A percentile compares a stretch with the other conserved stretches of the same genome.
Evolutionary conservation across 2,888 invertebrate species (phyloP).

Genomic region (Ochropleura plecta): DNA sequence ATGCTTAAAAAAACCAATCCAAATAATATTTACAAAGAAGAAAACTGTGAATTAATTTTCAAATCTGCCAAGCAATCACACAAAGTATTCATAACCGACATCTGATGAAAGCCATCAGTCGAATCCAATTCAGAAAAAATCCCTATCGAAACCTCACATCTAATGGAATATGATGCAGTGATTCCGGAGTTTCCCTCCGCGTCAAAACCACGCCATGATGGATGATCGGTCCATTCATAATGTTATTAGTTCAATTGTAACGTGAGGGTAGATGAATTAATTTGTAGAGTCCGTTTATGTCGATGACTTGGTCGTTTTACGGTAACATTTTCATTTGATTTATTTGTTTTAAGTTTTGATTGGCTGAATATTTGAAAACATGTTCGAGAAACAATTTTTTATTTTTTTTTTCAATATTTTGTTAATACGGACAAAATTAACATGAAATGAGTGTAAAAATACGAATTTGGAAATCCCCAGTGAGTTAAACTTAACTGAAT

Average conservation of each 20-base stretch:
- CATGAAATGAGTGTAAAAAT: too few relatives aligned
- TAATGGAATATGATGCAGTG: slow-evolving; percentile 77
- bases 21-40: neutral
- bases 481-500: neutral
- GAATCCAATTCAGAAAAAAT: slow-evolving; percentile 45
- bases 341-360: neutral
- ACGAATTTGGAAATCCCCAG: neutral
- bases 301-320: slow-evolving; percentile 47
- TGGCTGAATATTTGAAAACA: too few relatives aligned
- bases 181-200: slow-evolving; percentile 64
- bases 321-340: slow-evolving; percentile 34
- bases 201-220: slow-evolving; percentile 70
- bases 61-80: neutral
- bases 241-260: slow-evolving; percentile 74
- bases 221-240: slow-evolving; percentile 73
- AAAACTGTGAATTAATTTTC: neutral
- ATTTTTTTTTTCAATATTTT: neutral
- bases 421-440: neutral
- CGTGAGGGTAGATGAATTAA: slow-evolving; percentile 64
- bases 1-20: neutral
- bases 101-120: slow-evolving; percentile 23
- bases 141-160: slow-evolving; percentile 50
- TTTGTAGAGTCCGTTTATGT: slow-evolving; percentile 51
- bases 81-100: slow-evolving; percentile 8
- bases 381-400: neutral